phyloP scores from a whole-genome alignment of 2,797 vertebrate species.

The Eupleurogrammus muticus region DNA sequence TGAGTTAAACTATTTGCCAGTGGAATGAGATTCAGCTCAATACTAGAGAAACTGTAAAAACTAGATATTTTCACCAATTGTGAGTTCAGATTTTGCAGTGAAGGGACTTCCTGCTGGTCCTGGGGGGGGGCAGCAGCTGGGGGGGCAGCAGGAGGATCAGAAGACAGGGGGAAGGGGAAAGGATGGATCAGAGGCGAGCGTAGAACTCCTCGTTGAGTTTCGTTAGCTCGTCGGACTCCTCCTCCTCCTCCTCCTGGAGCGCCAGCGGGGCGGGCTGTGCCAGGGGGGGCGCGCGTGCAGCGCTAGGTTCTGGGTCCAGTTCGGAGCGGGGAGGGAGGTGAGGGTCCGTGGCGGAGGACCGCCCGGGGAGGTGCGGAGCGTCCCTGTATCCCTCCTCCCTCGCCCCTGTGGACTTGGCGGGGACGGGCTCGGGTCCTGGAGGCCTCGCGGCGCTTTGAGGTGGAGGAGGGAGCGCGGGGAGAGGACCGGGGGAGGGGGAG shows the following conservation, averaged over 20 bases:
- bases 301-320: slow-evolving; percentile 42
- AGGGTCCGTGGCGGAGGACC: slow-evolving; percentile 45
- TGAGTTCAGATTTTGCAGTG: no score
- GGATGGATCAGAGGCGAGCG: slow-evolving; percentile 76
- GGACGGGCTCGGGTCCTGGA: slow-evolving; percentile 44
- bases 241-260: slow-evolving; percentile 70
- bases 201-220: slow-evolving; percentile 89
- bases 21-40: no score
- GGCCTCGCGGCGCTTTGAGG: slow-evolving; percentile 50
- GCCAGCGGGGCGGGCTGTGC: slow-evolving; percentile 68
- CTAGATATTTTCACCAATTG: no score
- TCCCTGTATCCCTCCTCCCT: slow-evolving; percentile 80
- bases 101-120: slow-evolving; percentile 39
- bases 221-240: slow-evolving; percentile 87
- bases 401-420: slow-evolving; percentile 46
- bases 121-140: slow-evolving; percentile 39
- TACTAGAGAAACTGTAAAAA: no score
- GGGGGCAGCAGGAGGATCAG: slow-evolving; percentile 12
- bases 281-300: slow-evolving; percentile 42
- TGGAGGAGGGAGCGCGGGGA: slow-evolving; percentile 42
- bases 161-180: slow-evolving; percentile 17
- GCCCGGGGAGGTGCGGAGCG: slow-evolving; percentile 49
- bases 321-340: slow-evolving; percentile 38
- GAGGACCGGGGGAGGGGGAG: slow-evolving; percentile 20
- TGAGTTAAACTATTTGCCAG: no score